A percentile compares a stretch with the other conserved stretches of the same genome.
phyloP scores from a whole-genome alignment of 2,888 invertebrate species.

The Drosophila pseudotalamancana region DNA sequence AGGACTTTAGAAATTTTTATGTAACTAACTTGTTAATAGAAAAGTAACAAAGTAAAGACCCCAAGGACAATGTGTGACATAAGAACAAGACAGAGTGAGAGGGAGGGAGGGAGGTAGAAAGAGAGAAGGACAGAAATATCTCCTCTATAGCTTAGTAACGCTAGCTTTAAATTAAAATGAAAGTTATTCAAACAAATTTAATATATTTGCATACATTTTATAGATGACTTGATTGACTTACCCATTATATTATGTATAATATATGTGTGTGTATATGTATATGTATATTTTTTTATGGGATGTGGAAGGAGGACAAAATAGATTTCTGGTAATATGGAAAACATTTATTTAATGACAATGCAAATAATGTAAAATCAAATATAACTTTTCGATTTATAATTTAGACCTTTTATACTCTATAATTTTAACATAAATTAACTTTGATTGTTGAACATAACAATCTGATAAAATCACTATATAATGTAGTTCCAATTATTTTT shows the following conservation, averaged over 20 bases:
- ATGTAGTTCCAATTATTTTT: too few relatives aligned
- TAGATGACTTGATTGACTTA: not conserved
- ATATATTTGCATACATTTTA: not conserved
- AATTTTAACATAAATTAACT: not conserved
- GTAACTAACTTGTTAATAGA: conserved; percentile 6
- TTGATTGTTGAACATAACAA: too few relatives aligned
- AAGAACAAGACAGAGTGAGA: not conserved
- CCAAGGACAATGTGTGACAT: not conserved
- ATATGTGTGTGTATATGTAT: too few relatives aligned
- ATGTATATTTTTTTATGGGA: too few relatives aligned
- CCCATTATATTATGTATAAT: not conserved
- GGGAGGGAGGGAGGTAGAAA: not conserved
- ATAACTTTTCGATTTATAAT: not conserved
- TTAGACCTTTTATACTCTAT: not conserved
- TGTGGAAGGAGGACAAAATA: too few relatives aligned
- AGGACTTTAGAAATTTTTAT: conserved; percentile 15
- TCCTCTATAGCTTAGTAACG: not conserved
- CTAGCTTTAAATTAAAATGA: not conserved
- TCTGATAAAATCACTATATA: too few relatives aligned
- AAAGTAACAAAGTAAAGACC: not conserved
- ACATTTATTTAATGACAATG: not conserved
- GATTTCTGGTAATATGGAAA: too few relatives aligned
- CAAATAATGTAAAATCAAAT: not conserved
- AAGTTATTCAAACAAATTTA: not conserved
- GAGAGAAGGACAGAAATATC: not conserved